Evolutionary conservation across 2,113 vertebrate species (phyloP), one percentile per base, ranked within the genome.

Genomic region (Nematolebias whitei): DNA sequence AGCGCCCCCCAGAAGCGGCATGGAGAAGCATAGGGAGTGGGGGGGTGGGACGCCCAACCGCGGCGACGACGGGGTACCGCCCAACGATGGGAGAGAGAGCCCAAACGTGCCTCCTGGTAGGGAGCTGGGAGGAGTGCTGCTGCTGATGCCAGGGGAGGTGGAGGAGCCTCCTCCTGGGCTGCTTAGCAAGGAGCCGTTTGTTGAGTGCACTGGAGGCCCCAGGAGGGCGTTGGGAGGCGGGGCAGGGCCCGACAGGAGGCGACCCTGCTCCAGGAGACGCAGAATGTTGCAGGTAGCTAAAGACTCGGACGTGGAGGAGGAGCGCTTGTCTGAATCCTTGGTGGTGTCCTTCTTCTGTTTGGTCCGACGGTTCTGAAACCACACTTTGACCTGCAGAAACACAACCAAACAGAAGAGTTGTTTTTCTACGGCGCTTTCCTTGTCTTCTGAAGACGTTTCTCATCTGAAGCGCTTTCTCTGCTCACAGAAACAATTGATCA

Each of bases 341-440:
- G 94, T 97, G 89, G 96, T 97, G 90, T 98, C 96, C 80, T 98
- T 98, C 89, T 98, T 98, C 93, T 98, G 96, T 78, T 98, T 98
- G 79, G 97, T 98, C 67, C 96, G 94, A 1, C 96, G 94, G 82
- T 98, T 98, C 87, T 98, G 96, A 90, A 98, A 98, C 96, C 96
- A 98, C 45, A 97, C 96, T 77, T 98, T 98, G 26, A 98, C 96
- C 96, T 98, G 92, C 7, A 48, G 59, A 52, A 5, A 51, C 63
- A 48, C 44, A 43, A 50, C 1, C 32, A 35, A 5, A 35, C 32
- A 35, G 1, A 10, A 35, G 3, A 29, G 7, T 7, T 29, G 26
- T 7, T 29, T 7, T 29, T 29, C 26, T 29, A n/a, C n/a, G n/a
- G n/a, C n/a, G n/a, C n/a, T 29, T 7, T 29, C 26, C 7, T 29